Percentiles rank a stretch among this genome's conserved stretches.
Evolutionary conservation across 2,113 vertebrate genomes (phyloP).

Genomic region (Myrmophylax atrothorax): DNA sequence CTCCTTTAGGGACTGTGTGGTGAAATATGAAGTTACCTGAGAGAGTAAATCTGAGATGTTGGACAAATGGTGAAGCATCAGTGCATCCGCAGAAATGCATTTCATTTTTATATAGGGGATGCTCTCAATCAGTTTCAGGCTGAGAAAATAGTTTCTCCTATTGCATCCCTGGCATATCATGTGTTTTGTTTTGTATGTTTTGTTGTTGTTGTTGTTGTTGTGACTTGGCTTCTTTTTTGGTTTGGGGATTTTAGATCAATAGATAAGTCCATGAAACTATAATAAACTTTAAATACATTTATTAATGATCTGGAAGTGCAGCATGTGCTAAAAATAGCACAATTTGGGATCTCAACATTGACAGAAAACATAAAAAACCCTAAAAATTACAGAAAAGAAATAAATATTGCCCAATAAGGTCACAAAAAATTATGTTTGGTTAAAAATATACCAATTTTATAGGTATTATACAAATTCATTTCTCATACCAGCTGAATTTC

Average conservation of each 20-base stretch:
- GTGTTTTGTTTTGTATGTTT: not conserved
- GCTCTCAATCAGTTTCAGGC: slow-evolving; percentile 68
- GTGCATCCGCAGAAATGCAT: slow-evolving; percentile 76
- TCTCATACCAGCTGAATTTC: not conserved
- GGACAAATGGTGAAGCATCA: slow-evolving; percentile 83
- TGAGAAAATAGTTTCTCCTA: slow-evolving; percentile 68
- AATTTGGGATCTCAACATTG: not conserved
- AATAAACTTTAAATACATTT: slow-evolving; percentile 37
- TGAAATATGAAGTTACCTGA: slow-evolving; percentile 86
- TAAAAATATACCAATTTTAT: not conserved
- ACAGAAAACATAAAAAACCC: not conserved
- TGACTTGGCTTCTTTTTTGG: not conserved
- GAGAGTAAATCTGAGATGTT: slow-evolving; percentile 84
- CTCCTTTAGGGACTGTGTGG: slow-evolving; percentile 77
- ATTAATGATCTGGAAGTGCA: not conserved
- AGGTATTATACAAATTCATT: not conserved
- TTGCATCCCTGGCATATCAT: slow-evolving; percentile 26
- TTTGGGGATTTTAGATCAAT: slow-evolving; percentile 49
- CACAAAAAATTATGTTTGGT: not conserved
- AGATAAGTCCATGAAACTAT: not conserved
- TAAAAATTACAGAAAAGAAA: not conserved
- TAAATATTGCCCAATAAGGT: not conserved
- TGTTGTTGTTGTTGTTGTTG: not conserved
- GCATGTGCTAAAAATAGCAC: not conserved
- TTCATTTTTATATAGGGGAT: slow-evolving; percentile 81